A percentile compares a stretch with the other conserved stretches of the same genome.
These are phyloP conservation scores for Lasioglossum oenotherae DNA, from an alignment of 2,888 invertebrate species.

Conservation along the genomic window DNA sequence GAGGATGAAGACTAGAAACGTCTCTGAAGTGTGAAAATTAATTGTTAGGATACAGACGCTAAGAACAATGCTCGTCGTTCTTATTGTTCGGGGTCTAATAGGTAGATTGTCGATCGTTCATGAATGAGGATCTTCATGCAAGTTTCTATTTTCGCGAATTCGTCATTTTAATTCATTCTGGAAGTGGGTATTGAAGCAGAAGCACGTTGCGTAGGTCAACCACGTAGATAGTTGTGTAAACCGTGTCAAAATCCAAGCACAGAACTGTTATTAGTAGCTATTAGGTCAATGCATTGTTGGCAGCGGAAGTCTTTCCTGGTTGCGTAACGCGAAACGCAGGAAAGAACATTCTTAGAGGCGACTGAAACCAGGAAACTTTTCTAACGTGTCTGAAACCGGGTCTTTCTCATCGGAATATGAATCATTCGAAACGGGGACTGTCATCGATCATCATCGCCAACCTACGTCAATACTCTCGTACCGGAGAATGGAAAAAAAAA, in stretches of 20 bases:
- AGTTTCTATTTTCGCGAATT: too few species aligned
- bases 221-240: not conserved
- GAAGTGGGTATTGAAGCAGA: too few species aligned
- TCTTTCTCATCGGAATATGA: not conserved
- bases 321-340: not conserved
- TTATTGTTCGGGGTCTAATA: too few species aligned
- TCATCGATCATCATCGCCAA: not conserved
- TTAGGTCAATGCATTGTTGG: not conserved
- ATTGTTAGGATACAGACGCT: not conserved
- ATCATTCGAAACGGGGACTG: not conserved
- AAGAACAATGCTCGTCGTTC: too few species aligned
- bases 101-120: too few species aligned
- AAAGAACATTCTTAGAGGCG: not conserved
- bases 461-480: not conserved
- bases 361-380: conserved; percentile 7
- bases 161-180: too few species aligned
- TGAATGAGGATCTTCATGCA: too few species aligned
- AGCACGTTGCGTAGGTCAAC: not conserved
- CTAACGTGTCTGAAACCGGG: not conserved
- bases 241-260: not conserved
- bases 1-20: not conserved
- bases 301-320: not conserved
- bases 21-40: not conserved
- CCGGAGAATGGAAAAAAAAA: not conserved
- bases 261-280: not conserved